These are phyloP conservation scores for Leptobrachium leishanense DNA, from an alignment of 2,113 vertebrate genomes.

Conservation along the genomic window DNA sequence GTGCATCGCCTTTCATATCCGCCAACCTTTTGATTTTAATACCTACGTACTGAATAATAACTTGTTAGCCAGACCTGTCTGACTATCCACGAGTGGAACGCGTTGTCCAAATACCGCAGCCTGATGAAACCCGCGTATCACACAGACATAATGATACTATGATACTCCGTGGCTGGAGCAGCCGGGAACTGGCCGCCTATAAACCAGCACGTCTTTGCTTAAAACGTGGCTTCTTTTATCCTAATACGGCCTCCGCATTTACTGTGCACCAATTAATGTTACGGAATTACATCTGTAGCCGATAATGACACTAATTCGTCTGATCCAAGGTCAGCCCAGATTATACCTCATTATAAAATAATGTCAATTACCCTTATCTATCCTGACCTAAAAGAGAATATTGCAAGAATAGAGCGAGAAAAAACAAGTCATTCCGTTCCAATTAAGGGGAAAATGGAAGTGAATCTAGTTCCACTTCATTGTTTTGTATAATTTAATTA, in stretches of 20 bases:
- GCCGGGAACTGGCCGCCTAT: too few species aligned
- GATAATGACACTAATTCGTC: background rate
- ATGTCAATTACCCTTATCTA: slow-evolving; percentile 2
- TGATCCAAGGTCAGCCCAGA: slow-evolving; percentile 1
- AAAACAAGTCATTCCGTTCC: background rate
- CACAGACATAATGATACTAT: too few species aligned
- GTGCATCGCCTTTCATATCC: too few species aligned
- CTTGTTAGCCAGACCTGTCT: too few species aligned
- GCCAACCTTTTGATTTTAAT: too few species aligned
- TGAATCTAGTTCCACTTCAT: background rate
- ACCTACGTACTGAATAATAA: too few species aligned
- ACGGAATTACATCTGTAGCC: background rate
- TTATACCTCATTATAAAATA: background rate
- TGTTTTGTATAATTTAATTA: background rate
- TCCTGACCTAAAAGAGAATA: background rate
- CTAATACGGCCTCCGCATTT: background rate
- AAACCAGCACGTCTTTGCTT: too few species aligned
- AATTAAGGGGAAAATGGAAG: background rate
- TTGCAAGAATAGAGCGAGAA: background rate
- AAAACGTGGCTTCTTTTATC: background rate
- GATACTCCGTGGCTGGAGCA: too few species aligned
- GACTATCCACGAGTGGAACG: too few species aligned
- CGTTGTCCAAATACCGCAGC: too few species aligned
- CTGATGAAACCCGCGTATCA: too few species aligned
- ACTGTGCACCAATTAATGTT: background rate